Evolutionary conservation across 2,113 vertebrate species (phyloP).

Genomic region (Notechis scutatus): DNA sequence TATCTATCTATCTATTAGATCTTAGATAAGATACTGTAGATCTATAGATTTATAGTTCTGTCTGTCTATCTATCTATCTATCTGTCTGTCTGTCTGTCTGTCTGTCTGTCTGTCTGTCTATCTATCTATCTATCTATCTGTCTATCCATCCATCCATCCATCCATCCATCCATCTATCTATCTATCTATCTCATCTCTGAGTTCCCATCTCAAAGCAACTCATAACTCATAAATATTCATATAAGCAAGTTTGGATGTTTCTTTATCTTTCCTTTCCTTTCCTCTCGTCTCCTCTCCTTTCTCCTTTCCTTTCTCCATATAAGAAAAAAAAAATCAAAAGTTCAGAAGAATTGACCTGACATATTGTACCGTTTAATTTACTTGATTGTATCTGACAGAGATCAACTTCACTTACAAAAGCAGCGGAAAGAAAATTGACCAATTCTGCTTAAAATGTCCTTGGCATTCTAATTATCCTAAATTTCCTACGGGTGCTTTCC

Average conservation of each 20-base stretch:
- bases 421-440: not conserved
- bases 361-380: not conserved
- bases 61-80: no score
- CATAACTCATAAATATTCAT: not conserved
- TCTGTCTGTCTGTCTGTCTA: no score
- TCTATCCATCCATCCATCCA: no score
- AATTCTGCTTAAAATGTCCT: slow-evolving; percentile 10
- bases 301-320: not conserved
- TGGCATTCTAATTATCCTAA: slow-evolving; percentile 23
- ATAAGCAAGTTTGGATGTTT: not conserved
- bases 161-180: no score
- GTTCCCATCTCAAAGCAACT: not conserved
- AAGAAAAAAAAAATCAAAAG: not conserved
- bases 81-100: no score
- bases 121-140: no score
- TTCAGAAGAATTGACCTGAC: not conserved
- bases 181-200: not conserved
- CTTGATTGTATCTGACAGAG: not conserved
- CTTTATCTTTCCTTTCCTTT: not conserved
- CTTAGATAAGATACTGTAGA: no score
- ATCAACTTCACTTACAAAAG: slow-evolving; percentile 26
- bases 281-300: not conserved
- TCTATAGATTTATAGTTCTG: no score
- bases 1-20: no score
- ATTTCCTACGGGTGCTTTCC: slow-evolving; percentile 5